Base-by-base conservation (phyloP, 2,113 vertebrate genomes). In the Nipponia nippon region DNA sequence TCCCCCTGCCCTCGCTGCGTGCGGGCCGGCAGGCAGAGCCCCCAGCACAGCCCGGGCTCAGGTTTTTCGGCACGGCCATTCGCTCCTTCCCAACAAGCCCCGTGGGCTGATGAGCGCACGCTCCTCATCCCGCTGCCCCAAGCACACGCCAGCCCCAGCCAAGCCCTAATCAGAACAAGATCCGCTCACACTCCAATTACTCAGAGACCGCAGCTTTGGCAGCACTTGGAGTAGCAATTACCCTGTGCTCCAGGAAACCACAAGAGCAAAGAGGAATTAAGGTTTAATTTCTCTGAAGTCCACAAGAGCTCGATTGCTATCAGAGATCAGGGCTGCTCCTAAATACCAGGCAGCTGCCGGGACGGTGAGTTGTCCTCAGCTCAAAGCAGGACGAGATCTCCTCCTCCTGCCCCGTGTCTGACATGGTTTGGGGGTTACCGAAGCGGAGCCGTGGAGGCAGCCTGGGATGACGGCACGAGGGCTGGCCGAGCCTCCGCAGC, bases 161-260 rank as follows among this genome's bases (percentile, higher is more conserved):
- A 70, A 94, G 89, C 90, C 63, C 78, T 77, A 38, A 65, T 90
- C 90, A 86, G 95, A 90, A 49, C 90, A 73, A 77, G 89, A 83
- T 73, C 83, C 30, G 7, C 90, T 93, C 86, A 16, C 78, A 61
- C 87, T 93, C 84, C 93, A 63, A 32, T 94, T 91, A 86, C 88
- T 80, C 84, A 62, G 79, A 83, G 97, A 83, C 92, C 63, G 42
- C 92, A 81, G 94, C 55, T 78, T 92, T 93, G 94, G 94, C 96
- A 96, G 86, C 18, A 1, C 55, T 78, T 34, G 46, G 70, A 90
- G 32, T 2, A 83, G 92, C 85, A 70, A 80, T 90, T 86, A 92
- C 83, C 79, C 93, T 5, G 53, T 78, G 90, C 94, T 94, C 95
- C 94, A 91, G 95, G 96, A 95, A 97, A 94, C 96, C 93, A 38